Conservation (phyloP, 2,888 invertebrate species). For the Caenorhabditis sulstoni region DNA sequence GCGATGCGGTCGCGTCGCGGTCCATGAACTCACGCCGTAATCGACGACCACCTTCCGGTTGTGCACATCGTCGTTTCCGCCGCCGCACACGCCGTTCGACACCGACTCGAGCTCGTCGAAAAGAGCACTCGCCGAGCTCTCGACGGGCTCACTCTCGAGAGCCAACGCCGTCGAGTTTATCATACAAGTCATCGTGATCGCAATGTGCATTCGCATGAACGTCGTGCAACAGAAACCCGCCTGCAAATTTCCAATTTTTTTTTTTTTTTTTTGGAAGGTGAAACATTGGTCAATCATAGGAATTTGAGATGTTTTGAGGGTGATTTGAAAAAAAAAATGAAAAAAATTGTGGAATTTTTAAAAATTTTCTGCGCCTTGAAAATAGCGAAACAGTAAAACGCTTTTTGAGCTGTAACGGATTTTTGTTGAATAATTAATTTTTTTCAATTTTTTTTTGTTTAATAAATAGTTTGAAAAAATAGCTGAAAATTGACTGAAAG, state of each 20-base stretch:
- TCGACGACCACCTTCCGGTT: slow-evolving; percentile 61
- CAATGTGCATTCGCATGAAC: slow-evolving; percentile 67
- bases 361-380: too few species aligned
- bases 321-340: too few species aligned
- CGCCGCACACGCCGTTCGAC: slow-evolving; percentile 38
- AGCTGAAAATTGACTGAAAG: too few species aligned
- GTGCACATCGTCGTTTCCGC: slow-evolving; percentile 24
- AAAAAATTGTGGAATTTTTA: too few species aligned
- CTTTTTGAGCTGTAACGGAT: too few species aligned
- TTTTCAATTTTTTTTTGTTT: too few species aligned
- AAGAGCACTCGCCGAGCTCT: neutral
- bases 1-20: neutral
- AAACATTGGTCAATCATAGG: too few species aligned
- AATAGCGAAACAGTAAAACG: too few species aligned
- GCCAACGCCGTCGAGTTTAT: slow-evolving; percentile 67
- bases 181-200: slow-evolving; percentile 71
- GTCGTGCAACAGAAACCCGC: slow-evolving; percentile 66
- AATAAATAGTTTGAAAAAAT: too few species aligned
- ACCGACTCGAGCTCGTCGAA: slow-evolving; percentile 54
- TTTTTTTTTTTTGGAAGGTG: too few species aligned
- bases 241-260: slow-evolving; percentile 35
- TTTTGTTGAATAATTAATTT: too few species aligned
- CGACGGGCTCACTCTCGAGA: slow-evolving; percentile 21
- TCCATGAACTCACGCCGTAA: slow-evolving; percentile 59
- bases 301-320: too few species aligned